Evolutionary conservation across 2,888 invertebrate genomes (phyloP).

Genomic region (Cryptocephalus moraei): DNA sequence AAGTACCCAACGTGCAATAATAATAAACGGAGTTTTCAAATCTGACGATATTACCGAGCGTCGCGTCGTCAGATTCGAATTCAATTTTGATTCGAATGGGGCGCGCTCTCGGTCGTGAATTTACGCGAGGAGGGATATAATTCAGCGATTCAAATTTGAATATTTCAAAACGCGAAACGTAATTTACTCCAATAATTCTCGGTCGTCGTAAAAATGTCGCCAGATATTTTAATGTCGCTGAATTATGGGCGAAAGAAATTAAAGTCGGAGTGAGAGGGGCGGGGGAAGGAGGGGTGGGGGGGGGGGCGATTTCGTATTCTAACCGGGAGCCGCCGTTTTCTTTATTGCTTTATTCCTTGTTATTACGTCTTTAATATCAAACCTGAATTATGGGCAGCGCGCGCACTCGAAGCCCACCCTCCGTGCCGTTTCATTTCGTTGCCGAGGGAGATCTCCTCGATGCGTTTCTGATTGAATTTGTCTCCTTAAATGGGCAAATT

Average conservation of each 20-base stretch:
- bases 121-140: slow-evolving; percentile 19
- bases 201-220: slow-evolving; percentile 32
- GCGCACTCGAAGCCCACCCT: neutral
- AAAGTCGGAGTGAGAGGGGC: slow-evolving; percentile 27
- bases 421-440: neutral
- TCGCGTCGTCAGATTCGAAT: too few relatives aligned
- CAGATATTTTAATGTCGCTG: slow-evolving; percentile 32
- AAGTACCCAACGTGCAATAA: too few relatives aligned
- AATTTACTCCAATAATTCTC: slow-evolving; percentile 33
- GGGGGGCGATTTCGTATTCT: slow-evolving; percentile 29
- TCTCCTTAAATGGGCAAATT: too few relatives aligned
- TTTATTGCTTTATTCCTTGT: slow-evolving; percentile 31
- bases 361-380: slow-evolving; percentile 34
- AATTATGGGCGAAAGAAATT: slow-evolving; percentile 34
- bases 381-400: slow-evolving; percentile 19
- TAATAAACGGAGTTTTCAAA: too few relatives aligned
- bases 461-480: too few relatives aligned
- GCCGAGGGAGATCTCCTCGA: too few relatives aligned
- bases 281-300: slow-evolving; percentile 19
- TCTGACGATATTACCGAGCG: too few relatives aligned
- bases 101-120: too few relatives aligned
- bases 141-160: slow-evolving; percentile 32
- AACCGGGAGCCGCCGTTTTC: slow-evolving; percentile 20
- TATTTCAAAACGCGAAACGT: slow-evolving; percentile 32
- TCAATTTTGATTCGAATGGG: too few relatives aligned